Evolutionary conservation across 2,113 vertebrate species (phyloP), one percentile per base, ranked within the genome.

Genomic region (Anhinga anhinga): DNA sequence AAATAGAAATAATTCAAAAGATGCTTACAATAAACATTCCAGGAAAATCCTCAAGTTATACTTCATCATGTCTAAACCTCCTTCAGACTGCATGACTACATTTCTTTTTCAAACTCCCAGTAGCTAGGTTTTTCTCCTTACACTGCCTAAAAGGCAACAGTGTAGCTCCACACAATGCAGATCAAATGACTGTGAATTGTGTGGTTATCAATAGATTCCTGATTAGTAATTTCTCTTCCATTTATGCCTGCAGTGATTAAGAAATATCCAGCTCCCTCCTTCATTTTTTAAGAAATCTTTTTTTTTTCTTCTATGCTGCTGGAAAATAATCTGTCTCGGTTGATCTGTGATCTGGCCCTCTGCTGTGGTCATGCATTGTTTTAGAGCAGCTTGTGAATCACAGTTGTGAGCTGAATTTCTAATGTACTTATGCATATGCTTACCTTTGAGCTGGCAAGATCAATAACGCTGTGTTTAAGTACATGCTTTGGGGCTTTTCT

Each of bases 201-300:
- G 91, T 66, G 38, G 27, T 84, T 96, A 88, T 90, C 93, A 96
- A 86, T 72, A 29, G 80, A 45, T 30, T 71, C 70, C 65, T 95
- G 92, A 97, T 96, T 65, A 82, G 72, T 25, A 86, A 44, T 56
- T 92, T 90, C 38, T 34, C 81, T 71, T 71, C 77, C 80, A 19
- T 50, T 88, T 62, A 17, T 56, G 55, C 65, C 90, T 86, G 69
- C 45, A 50, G 62, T n/a, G 90, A 80, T 40, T 72, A 79, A 76
- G 90, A 70, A 93, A 82, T 49, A 93, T 38, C 63, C 42, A 83
- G 25, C 18, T 91, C 40, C 36, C 82, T 26, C 40, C 15, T 38
- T 52, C 30, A 10, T 23, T 66, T 53, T 36, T 65, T 10, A 55
- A 52, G 10, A 72, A 86, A 6, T 5, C 10, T 29, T 30, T 50